Evolutionary conservation across 35 echinoderm and acorn worm species (phyloP).

Genomic region (Stichopus chloronotus): DNA sequence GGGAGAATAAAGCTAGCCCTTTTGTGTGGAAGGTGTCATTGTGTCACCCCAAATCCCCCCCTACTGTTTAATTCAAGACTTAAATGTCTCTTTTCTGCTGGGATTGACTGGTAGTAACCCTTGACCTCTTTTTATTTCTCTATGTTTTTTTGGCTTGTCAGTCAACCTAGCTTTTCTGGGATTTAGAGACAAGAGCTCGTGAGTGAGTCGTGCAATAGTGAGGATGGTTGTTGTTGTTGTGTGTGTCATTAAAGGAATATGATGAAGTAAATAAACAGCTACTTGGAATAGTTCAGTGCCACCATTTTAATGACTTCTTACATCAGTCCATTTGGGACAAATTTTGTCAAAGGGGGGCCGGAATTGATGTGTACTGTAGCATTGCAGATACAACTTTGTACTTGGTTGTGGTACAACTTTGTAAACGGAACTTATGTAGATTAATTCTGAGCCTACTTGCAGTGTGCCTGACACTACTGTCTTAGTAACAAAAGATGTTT

Average conservation of each 20-base stretch:
- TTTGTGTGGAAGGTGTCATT: conserved; percentile 25
- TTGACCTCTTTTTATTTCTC: conserved; percentile 24
- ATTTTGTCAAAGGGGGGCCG: too few relatives aligned
- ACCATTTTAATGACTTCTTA: too few relatives aligned
- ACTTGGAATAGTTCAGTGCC: too few relatives aligned
- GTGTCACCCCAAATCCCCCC: conserved; percentile 27
- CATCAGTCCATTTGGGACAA: too few relatives aligned
- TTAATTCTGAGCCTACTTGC: too few relatives aligned
- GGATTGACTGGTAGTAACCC: conserved; percentile 27
- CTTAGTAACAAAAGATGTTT: too few relatives aligned
- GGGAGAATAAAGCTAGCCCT: not conserved
- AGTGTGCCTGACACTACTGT: too few relatives aligned
- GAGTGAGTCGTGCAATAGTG: not conserved
- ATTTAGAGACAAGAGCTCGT: not conserved
- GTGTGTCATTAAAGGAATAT: not conserved
- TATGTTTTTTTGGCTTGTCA: conserved; percentile 35
- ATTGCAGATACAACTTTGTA: too few relatives aligned
- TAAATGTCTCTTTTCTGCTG: conserved; percentile 23
- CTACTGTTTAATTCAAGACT: conserved; percentile 25
- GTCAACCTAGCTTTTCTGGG: not conserved
- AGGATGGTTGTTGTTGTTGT: not conserved
- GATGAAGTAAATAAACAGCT: too few relatives aligned
- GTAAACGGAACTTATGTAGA: too few relatives aligned
- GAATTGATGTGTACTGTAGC: too few relatives aligned
- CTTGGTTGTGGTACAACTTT: too few relatives aligned